Evolutionary conservation across 2,113 vertebrate species (phyloP), one percentile per base, ranked within the genome.

Genomic region (Leucoraja erinaceus): DNA sequence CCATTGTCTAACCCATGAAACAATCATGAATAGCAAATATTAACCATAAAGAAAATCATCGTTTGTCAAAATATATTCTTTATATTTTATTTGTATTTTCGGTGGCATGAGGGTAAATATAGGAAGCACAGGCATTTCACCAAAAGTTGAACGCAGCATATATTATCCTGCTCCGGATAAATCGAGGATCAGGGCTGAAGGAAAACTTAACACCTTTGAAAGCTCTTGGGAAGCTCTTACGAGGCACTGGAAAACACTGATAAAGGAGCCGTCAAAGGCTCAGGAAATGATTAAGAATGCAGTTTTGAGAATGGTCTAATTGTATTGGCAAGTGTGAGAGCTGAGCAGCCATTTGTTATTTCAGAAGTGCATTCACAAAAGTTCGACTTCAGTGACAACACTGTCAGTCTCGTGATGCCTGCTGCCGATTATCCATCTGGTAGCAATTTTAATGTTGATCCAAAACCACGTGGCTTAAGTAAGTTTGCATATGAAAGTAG

Each of bases 201-300:
- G 78, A 25, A 83, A 83, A 83, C 54, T 59, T 83, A 18, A 83
- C 47, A 83, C 79, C 79, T 79, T 83, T 54, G 20, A 83, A 83
- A 56, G n/a, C 79, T 54, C 22, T 3, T 3, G 79, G 20, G 79
- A 83, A 83, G 25, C 47, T 72, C 79, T 83, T 56, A 59, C 20
- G 54, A 56, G 54, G 33, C 25, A 25, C 5, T 83, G 79, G 78
- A 81, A 78, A 81, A 54, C 78, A 54, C 38, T 81, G 79, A 59
- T 83, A 83, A 83, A 83, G 47, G 79, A 83, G 79, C 47, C 22
- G 7, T 59, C 20, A 9, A 8, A 54, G 10, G 25, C 47, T 56
- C 22, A 56, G 54, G 47, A 59, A 83, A 83, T 83, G 79, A 83
- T 83, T 83, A 83, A 83, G 47, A 56, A 83, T 20, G 25, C 54